Evolutionary conservation across 2,888 invertebrate genomes (phyloP), one percentile per base, ranked within the genome.

Genomic region (Drosophila melanosoma): DNA sequence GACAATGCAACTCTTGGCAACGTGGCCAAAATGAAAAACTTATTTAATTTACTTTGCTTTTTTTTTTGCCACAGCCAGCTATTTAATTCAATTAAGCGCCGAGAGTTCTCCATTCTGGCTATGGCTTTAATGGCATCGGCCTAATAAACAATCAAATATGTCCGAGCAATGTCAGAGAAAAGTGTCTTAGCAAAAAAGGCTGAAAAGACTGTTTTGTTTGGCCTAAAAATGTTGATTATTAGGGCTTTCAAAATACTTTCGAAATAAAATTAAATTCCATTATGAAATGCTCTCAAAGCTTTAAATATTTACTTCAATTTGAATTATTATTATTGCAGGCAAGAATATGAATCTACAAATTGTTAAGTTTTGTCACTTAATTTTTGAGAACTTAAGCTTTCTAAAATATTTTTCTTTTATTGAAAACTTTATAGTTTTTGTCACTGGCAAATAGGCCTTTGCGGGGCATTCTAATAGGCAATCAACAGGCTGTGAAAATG

Each of bases 11-110:
- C 88, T 90, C 89, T 90, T 83, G 89, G 81, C 72, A 69, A 68
- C 79, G 73, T 75, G 78, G 77, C 83, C 90, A 87, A 86, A 86
- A 86, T 82, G 84, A 69, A 90, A 87, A 92, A 91, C 92, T 92
- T 91, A 92, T 92, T 92, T 91, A 92, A 91, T 91, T 91, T 92
- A 91, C 92, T 91, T 90, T 91, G 91, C 86, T 92, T 92, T 91
- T 91, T 85, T 92, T 92, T 91, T 91, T 85, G 90, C 91, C 84
- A 69, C 87, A 87, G 84, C 72, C 82, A 89, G 88, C 92, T 80
- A 92, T 92, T 91, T 92, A 92, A 91, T 91, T 91, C 92, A 91
- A 91, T 91, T 91, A 92, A 90, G 83, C 76, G 81, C 78, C 40
- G 84, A 87, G 89, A 84, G 79, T 79, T 69, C 79, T 57, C 68